Evolutionary conservation across 2,113 vertebrate genomes (phyloP), one percentile per base, ranked within the genome.

Genomic region (Pangasianodon hypophthalmus): DNA sequence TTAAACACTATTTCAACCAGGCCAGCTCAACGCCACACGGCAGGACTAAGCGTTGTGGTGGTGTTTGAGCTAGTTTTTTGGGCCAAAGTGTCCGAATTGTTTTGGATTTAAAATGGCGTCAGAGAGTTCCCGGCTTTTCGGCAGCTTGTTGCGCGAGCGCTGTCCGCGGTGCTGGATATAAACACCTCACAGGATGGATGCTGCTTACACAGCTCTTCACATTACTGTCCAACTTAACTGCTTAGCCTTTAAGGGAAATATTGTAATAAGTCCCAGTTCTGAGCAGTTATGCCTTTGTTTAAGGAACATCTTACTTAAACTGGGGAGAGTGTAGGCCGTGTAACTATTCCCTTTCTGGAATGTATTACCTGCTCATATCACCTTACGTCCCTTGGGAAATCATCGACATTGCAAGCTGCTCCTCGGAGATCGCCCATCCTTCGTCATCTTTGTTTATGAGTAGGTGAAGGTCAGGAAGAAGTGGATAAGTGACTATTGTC

Each of bases 111-210:
- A 50, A 64, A 89, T n/a, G 82, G 60, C 60, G 21, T 54, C 79
- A 24, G 32, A 64, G 11, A 5, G 24, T n/a, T 24, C 90, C 73
- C 83, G 75, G 37, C 21, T 29, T 44, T 91, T 84, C 75, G 83
- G 37, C 32, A 26, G 0, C 67, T 21, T 32, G 10, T 89, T 52
- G 87, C 54, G 44, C 5, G n/a, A 91, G 92, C 92, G 91, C 95
- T 96, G 94, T 96, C 94, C 94, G 75, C 91, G 94, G 95, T 96
- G 92, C 94, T 96, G 93, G 87, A 54, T 75, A 73, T 64, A 69
- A 84, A 56, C 81, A 48, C 54, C n/a, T 73, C 81, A 83, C 8
- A 46, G n/a, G n/a, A 86, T 52, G 56, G 56, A 58, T 75, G 48
- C 21, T 26, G 16, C 54, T 67, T 48, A 64, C 26, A 52, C 44